Evolutionary conservation across 2,797 vertebrate genomes (phyloP).

Genomic region (Zalophus californianus): DNA sequence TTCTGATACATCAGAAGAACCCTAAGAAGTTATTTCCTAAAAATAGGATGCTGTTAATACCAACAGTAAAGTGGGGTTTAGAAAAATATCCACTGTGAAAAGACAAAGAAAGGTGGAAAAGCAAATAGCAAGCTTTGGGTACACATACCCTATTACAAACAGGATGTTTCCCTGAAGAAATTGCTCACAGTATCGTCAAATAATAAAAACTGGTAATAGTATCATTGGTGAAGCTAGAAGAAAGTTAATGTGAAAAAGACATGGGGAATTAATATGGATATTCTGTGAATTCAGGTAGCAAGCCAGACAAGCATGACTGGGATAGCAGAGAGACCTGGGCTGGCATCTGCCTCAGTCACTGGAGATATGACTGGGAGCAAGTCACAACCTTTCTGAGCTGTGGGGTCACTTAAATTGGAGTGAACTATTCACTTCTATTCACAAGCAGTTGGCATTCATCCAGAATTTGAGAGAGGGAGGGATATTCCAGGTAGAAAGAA

Average conservation of each 20-base stretch:
- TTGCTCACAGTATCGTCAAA: neutral
- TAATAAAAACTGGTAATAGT: slow-evolving; percentile 10
- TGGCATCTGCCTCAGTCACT: neutral
- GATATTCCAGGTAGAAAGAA: neutral
- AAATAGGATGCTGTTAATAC: slow-evolving; percentile 73
- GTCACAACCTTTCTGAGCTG: neutral
- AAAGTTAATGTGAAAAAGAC: neutral
- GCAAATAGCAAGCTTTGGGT: neutral
- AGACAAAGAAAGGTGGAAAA: slow-evolving; percentile 51
- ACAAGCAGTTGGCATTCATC: neutral
- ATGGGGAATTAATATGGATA: neutral
- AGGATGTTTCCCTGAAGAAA: slow-evolving; percentile 58
- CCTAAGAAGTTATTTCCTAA: slow-evolving; percentile 72
- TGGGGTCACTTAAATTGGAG: neutral
- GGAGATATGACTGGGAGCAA: neutral
- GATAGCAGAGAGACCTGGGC: accelerated
- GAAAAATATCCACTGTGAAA: slow-evolving; percentile 66
- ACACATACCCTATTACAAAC: slow-evolving; percentile 18
- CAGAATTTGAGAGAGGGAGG: neutral
- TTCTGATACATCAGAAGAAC: neutral
- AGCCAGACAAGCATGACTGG: neutral
- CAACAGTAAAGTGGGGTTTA: slow-evolving; percentile 48
- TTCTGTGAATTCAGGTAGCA: neutral
- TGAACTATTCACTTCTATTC: neutral
- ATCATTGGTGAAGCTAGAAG: neutral